These are phyloP conservation scores for Rhinopomastus cyanomelas DNA, from an alignment of 2,113 vertebrate species.

Conservation along the genomic window DNA sequence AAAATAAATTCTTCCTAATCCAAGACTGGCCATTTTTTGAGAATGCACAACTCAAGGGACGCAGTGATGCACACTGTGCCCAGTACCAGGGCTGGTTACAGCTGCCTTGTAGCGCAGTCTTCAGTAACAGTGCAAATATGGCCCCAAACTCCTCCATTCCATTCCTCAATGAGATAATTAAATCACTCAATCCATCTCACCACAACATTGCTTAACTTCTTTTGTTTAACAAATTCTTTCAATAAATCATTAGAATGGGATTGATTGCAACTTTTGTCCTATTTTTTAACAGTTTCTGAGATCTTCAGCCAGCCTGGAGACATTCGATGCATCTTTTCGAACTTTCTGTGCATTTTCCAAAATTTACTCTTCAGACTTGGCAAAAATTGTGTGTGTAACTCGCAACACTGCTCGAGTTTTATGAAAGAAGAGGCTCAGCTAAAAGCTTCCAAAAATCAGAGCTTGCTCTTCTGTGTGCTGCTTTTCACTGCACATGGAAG, in stretches of 20 bases:
- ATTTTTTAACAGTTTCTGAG: background rate
- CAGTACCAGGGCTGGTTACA: background rate
- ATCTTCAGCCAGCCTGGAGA: background rate
- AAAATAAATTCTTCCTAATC: background rate
- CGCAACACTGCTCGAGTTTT: background rate
- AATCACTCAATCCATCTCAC: background rate
- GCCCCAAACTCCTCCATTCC: background rate
- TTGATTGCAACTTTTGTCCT: background rate
- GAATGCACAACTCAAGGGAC: background rate
- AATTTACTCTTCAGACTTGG: background rate
- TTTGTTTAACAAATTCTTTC: background rate
- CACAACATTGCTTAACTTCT: background rate
- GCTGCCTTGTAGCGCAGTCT: background rate
- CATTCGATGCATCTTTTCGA: background rate
- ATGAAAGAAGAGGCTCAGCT: background rate
- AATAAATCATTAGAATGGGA: background rate
- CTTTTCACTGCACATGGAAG: background rate
- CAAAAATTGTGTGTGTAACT: background rate
- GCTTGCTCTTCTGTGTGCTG: background rate
- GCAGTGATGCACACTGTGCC: fast-evolving
- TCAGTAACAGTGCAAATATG: background rate
- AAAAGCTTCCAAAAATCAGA: background rate
- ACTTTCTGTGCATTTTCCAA: background rate
- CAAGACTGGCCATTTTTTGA: background rate
- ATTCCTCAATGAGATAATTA: background rate